phyloP scores from a whole-genome alignment of 2,797 vertebrate genomes.

The Ceyx erithaca region DNA sequence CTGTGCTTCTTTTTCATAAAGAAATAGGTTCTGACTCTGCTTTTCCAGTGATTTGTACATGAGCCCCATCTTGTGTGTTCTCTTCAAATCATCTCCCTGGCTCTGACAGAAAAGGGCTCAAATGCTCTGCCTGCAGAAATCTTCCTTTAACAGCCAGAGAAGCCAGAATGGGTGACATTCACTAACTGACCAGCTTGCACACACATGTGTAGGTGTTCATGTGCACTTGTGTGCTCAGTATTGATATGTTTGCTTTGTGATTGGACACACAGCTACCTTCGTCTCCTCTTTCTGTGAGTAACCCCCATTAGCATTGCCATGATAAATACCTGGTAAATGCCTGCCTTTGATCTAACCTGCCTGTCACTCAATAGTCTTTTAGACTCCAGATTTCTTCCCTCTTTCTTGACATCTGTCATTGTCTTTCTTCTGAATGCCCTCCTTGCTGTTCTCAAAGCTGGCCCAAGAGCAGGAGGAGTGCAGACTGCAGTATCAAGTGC shows the following conservation, averaged over 20 bases:
- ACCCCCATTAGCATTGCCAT: conserved; percentile 77
- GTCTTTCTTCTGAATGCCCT: conserved; percentile 78
- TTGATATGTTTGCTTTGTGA: neutral
- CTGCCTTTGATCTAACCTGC: conserved; percentile 80
- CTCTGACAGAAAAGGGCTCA: conserved; percentile 39
- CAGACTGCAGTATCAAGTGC: conserved; percentile 81
- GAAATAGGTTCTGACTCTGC: neutral
- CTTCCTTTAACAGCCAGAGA: neutral
- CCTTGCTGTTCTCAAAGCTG: conserved; percentile 76
- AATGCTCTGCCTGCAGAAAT: neutral
- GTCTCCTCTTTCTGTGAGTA: conserved; percentile 73
- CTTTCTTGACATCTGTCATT: conserved; percentile 80
- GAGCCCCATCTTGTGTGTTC: conserved; percentile 47
- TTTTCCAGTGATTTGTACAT: neutral
- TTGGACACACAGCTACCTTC: neutral
- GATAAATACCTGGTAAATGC: conserved; percentile 79
- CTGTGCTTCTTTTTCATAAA: neutral
- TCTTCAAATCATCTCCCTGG: neutral
- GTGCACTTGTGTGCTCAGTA: neutral
- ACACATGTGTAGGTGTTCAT: neutral
- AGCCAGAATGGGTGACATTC: neutral
- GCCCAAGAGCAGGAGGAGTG: conserved; percentile 67
- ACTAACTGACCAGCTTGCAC: neutral
- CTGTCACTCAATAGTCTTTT: conserved; percentile 82
- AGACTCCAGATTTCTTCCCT: conserved; percentile 75